Evolutionary conservation across 2,888 invertebrate species (phyloP).

Genomic region (Tanytarsus gracilentus): DNA sequence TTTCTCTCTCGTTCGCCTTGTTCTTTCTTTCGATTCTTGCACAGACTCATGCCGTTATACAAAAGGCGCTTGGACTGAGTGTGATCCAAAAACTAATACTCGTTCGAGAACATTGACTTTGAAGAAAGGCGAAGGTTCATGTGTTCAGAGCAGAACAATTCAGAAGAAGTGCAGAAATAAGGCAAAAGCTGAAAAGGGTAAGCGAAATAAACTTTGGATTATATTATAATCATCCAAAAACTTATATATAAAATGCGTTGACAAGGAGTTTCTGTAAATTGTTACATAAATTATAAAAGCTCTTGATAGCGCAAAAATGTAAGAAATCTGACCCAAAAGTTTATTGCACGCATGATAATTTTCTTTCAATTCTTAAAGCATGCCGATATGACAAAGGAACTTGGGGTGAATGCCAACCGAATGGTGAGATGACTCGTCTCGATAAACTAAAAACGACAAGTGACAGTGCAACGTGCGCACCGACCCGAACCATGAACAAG

Average conservation of each 20-base stretch:
- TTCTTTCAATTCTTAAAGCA: no score
- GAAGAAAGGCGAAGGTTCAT: conserved; percentile 75
- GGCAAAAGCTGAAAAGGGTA: conserved; percentile 47
- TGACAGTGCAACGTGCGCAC: conserved; percentile 66
- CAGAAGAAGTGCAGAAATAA: conserved; percentile 91
- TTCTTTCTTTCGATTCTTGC: background rate
- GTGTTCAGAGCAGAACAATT: conserved; percentile 75
- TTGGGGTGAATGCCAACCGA: conserved; percentile 70
- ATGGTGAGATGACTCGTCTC: conserved; percentile 72
- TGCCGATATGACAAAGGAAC: conserved; percentile 84
- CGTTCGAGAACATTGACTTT: conserved; percentile 72
- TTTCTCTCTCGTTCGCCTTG: background rate
- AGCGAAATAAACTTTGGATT: conserved; percentile 5
- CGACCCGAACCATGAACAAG: conserved; percentile 72
- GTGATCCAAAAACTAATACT: conserved; percentile 74
- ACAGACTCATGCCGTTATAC: conserved; percentile 72
- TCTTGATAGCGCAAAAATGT: no score
- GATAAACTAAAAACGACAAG: conserved; percentile 75
- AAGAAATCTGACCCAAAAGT: no score
- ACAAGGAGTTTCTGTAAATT: background rate
- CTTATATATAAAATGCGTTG: background rate
- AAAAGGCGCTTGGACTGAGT: conserved; percentile 82
- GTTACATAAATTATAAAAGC: background rate
- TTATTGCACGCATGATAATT: no score
- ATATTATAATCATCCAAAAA: conserved; percentile 7